phyloP scores from a whole-genome alignment of 2,797 vertebrate genomes.

The Netta rufina region DNA sequence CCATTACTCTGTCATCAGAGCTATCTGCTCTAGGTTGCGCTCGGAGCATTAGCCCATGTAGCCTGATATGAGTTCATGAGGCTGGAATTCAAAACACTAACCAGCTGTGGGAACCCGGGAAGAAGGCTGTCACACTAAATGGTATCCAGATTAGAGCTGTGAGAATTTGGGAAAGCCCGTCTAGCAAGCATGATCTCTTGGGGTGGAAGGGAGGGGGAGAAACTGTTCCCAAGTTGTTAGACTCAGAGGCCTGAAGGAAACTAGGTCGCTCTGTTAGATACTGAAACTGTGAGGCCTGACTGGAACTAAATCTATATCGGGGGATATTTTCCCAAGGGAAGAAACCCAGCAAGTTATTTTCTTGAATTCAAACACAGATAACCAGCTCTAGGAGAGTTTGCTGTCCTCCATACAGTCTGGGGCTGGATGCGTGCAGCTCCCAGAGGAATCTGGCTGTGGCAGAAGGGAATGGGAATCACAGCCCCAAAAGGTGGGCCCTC shows the following conservation, averaged over 20 bases:
- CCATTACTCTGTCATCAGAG: conserved; percentile 83
- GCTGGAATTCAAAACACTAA: conserved; percentile 96
- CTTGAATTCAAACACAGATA: background rate
- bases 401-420: background rate
- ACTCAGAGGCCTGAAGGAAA: conserved; percentile 38
- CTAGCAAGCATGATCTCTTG: conserved; percentile 70
- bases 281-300: background rate
- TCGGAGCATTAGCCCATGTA: conserved; percentile 77
- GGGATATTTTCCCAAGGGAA: conserved; percentile 55
- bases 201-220: background rate
- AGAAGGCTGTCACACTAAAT: conserved; percentile 83
- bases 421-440: background rate
- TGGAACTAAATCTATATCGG: background rate
- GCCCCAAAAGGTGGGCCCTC: background rate
- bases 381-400: background rate
- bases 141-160: conserved; percentile 84
- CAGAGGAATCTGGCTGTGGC: background rate
- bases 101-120: conserved; percentile 91
- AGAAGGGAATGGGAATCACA: background rate
- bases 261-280: conserved; percentile 40
- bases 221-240: conserved; percentile 54
- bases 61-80: conserved; percentile 90
- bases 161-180: conserved; percentile 83
- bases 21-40: conserved; percentile 80
- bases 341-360: background rate